Evolutionary conservation across 1,140 invertebrate species (phyloP).

Genomic region (Drosophila sp.): DNA sequence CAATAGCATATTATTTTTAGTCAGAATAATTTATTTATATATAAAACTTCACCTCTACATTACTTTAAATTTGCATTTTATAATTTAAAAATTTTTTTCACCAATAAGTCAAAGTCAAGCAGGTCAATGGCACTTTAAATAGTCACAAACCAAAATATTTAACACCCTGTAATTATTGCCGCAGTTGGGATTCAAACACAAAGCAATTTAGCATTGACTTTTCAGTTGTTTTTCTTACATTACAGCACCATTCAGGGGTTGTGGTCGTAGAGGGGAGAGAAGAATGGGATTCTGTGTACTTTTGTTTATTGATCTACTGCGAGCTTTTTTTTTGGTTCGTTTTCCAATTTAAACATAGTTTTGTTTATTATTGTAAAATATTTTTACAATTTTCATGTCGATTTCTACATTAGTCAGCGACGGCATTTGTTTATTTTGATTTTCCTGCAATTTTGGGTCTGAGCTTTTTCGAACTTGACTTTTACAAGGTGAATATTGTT

Average conservation of each 20-base stretch:
- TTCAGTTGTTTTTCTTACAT: constrained; percentile 11
- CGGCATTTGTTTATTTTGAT: constrained; percentile 72
- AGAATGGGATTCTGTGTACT: constrained; percentile 16
- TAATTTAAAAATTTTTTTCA: too few relatives aligned
- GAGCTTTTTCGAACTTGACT: constrained; percentile 52
- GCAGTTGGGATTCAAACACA: constrained; percentile 17
- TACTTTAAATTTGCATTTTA: too few relatives aligned
- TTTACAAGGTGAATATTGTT: constrained; percentile 71
- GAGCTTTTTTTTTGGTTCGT: constrained; percentile 49
- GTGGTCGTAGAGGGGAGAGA: not conserved
- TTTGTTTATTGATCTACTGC: constrained; percentile 70
- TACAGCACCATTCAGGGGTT: not conserved
- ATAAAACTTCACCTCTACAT: too few relatives aligned
- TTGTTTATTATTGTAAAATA: constrained; percentile 75
- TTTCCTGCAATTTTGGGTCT: constrained; percentile 43
- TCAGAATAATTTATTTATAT: too few relatives aligned
- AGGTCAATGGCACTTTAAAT: too few relatives aligned
- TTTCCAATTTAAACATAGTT: constrained; percentile 52
- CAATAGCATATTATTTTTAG: too few relatives aligned
- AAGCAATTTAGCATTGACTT: constrained; percentile 13
- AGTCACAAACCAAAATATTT: not conserved
- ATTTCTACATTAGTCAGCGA: constrained; percentile 62
- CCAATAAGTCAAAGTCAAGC: too few relatives aligned
- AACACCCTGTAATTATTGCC: not conserved
- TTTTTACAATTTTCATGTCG: constrained; percentile 60